Evolutionary conservation across 2,888 invertebrate species (phyloP).

Genomic region (Lucinisca nassula): DNA sequence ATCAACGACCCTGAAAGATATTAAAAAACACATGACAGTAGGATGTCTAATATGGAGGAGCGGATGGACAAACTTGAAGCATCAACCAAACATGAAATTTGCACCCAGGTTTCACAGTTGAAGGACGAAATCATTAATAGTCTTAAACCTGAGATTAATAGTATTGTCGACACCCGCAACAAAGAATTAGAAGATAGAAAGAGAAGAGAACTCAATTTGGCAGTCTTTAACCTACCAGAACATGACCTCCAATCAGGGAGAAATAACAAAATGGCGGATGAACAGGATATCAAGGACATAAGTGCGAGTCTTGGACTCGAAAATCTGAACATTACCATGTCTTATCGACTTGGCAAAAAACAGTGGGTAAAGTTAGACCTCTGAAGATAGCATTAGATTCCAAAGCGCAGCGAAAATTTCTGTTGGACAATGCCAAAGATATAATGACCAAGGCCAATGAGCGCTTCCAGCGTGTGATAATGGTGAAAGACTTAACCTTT

Average conservation of each 20-base stretch:
- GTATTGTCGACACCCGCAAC: background rate
- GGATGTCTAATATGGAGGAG: background rate
- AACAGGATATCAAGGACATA: background rate
- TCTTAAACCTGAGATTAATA: background rate
- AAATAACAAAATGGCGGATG: background rate
- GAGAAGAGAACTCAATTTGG: background rate
- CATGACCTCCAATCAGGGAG: background rate
- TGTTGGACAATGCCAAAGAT: background rate
- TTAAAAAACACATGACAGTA: background rate
- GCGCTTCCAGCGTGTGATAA: background rate
- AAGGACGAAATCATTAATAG: background rate
- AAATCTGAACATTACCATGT: background rate
- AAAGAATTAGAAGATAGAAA: background rate
- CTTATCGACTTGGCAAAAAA: background rate
- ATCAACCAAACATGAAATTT: background rate
- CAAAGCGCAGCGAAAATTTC: background rate
- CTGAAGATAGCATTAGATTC: background rate
- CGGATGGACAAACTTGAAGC: background rate
- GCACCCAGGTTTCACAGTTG: background rate
- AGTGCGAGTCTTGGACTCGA: background rate
- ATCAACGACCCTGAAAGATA: background rate
- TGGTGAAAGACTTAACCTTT: background rate
- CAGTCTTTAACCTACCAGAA: background rate
- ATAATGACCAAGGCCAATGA: background rate
- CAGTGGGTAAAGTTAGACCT: background rate